These are phyloP conservation scores for Capreolus pygargus DNA, from an alignment of 2,113 vertebrate species.

Conservation along the genomic window DNA sequence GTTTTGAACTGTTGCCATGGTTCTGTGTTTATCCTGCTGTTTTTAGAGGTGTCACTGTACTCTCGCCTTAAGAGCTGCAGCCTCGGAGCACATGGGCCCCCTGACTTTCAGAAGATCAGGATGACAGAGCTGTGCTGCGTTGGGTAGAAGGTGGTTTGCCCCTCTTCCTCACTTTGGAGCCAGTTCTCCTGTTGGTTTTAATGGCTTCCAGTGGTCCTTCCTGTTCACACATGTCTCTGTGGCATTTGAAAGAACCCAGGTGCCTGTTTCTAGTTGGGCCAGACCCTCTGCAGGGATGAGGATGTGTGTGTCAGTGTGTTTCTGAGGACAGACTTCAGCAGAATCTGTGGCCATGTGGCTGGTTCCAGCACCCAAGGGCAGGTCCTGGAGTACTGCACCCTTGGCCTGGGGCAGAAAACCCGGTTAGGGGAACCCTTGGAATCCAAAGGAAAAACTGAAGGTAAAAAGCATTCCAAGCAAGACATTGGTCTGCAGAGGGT, in stretches of 20 bases:
- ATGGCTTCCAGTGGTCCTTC: not conserved
- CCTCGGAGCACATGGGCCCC: not conserved
- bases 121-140: not conserved
- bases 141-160: not conserved
- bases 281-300: not conserved
- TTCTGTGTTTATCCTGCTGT: not conserved
- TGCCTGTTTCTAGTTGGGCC: not conserved
- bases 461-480: not conserved
- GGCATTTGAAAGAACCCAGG: not conserved
- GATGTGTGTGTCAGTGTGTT: not conserved
- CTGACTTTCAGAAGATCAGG: not conserved
- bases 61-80: not conserved
- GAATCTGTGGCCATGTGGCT: not conserved
- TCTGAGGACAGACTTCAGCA: not conserved
- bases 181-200: not conserved
- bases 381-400: not conserved
- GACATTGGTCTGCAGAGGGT: not conserved
- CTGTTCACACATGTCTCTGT: not conserved
- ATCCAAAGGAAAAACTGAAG: not conserved
- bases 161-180: not conserved
- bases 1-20: not conserved
- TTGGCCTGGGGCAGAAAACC: not conserved
- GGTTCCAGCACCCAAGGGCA: not conserved
- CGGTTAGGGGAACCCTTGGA: not conserved
- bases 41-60: not conserved